phyloP scores from a whole-genome alignment of 1,140 invertebrate species.

The Chymomyza costata region DNA sequence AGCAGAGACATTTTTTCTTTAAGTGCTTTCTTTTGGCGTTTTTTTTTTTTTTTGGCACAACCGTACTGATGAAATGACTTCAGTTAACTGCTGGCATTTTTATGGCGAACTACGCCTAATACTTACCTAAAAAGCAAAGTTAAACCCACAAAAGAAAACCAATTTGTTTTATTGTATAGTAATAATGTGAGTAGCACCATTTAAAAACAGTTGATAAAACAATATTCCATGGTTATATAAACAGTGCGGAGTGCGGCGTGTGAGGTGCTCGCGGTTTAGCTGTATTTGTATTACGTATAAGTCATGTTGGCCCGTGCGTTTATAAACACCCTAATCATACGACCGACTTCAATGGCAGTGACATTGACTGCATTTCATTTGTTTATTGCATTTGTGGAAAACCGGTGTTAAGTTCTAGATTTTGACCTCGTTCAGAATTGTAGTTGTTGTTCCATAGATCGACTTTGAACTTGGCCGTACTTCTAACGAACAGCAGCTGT shows the following conservation, averaged over 20 bases:
- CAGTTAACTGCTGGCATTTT: conserved; percentile 35
- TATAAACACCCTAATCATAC: too few relatives aligned
- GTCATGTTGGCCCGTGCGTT: conserved; percentile 15
- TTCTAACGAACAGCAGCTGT: too few relatives aligned
- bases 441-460: too few relatives aligned
- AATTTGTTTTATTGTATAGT: conserved; percentile 23
- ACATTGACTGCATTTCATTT: too few relatives aligned
- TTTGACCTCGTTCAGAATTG: too few relatives aligned
- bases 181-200: not conserved
- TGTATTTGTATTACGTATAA: conserved; percentile 40
- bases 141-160: conserved; percentile 28
- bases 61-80: conserved; percentile 29
- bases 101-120: conserved; percentile 39
- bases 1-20: conserved; percentile 32
- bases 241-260: too few relatives aligned
- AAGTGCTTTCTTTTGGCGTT: too few relatives aligned
- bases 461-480: too few relatives aligned
- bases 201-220: conserved; percentile 43
- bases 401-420: too few relatives aligned
- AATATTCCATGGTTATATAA: conserved; percentile 22
- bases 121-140: conserved; percentile 17
- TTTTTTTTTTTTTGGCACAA: conserved; percentile 28
- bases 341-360: conserved; percentile 18
- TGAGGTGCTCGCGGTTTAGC: too few relatives aligned
- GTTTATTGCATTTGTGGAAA: conserved; percentile 44